Conservation (phyloP, 2,888 invertebrate genomes). For the Nysson spinosus region DNA sequence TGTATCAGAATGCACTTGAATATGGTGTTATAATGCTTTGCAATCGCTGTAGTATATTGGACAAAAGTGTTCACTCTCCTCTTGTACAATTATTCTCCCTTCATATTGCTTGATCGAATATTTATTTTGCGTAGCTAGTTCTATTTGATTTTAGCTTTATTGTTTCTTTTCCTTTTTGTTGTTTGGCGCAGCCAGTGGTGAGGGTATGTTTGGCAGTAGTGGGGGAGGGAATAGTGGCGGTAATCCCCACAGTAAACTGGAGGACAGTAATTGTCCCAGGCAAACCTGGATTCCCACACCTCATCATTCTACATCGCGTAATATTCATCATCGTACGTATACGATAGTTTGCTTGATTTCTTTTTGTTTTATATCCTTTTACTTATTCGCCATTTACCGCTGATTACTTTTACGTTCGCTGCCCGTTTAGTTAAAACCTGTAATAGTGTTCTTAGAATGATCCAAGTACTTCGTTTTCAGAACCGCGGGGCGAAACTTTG, state of each 20-base stretch:
- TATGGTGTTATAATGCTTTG: slow-evolving; percentile 24
- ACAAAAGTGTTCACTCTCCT: slow-evolving; percentile 16
- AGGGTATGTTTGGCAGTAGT: slow-evolving; percentile 74
- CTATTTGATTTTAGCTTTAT: slow-evolving; percentile 59
- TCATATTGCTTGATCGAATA: slow-evolving; percentile 40
- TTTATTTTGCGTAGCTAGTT: slow-evolving; percentile 53
- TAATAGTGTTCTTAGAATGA: slow-evolving; percentile 5
- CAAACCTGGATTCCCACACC: slow-evolving; percentile 75
- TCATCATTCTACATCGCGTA: slow-evolving; percentile 74
- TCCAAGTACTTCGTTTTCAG: slow-evolving; percentile 33
- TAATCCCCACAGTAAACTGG: slow-evolving; percentile 74
- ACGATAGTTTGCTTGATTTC: slow-evolving; percentile 54
- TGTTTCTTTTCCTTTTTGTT: slow-evolving; percentile 65
- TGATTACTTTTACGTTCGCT: slow-evolving; percentile 42
- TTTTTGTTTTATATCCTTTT: slow-evolving; percentile 46
- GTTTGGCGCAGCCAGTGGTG: slow-evolving; percentile 74
- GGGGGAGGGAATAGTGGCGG: slow-evolving; percentile 71
- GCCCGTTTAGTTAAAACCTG: slow-evolving; percentile 11
- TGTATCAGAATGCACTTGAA: slow-evolving; percentile 7
- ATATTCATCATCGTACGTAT: slow-evolving; percentile 76
- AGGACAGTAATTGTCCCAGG: slow-evolving; percentile 74
- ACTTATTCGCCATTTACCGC: slow-evolving; percentile 32
- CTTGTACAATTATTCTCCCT: slow-evolving; percentile 10
- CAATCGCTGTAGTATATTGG: slow-evolving; percentile 29
- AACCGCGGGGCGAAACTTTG: slow-evolving; percentile 27